Percentiles rank a stretch among this genome's conserved stretches.
Evolutionary conservation across 1,140 invertebrate genomes (phyloP).

Genomic region (Zeugodacus cucurbitae): DNA sequence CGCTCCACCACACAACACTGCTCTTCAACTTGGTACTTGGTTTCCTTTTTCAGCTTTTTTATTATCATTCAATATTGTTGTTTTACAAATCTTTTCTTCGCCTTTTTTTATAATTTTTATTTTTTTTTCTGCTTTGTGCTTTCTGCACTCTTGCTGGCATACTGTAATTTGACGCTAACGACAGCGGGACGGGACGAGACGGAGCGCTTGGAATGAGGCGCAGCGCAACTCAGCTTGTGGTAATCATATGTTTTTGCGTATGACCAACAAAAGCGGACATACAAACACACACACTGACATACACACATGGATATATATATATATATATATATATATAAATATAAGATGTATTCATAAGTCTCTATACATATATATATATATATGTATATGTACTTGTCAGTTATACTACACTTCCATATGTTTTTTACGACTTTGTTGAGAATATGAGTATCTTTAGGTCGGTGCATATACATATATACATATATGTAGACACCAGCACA

Average conservation of each 20-base stretch:
- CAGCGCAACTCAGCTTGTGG: slow-evolving; percentile 8
- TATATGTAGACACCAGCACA: no score
- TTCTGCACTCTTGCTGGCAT: neutral
- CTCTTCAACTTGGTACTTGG: slow-evolving; percentile 7
- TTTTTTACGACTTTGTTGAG: slow-evolving; percentile 13
- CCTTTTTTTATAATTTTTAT: neutral
- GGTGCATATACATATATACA: neutral
- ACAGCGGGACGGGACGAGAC: neutral
- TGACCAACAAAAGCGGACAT: neutral
- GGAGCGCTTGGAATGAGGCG: neutral
- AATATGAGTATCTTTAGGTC: slow-evolving; percentile 23
- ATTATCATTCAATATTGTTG: slow-evolving; percentile 2
- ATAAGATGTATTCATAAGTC: neutral
- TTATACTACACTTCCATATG: slow-evolving; percentile 31
- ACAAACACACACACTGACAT: neutral
- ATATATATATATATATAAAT: neutral
- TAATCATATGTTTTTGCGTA: slow-evolving; percentile 39
- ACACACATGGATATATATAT: neutral
- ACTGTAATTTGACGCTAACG: neutral
- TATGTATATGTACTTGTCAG: neutral
- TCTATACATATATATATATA: neutral
- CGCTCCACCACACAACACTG: neutral
- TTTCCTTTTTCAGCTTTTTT: slow-evolving; percentile 29
- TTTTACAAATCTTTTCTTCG: neutral
- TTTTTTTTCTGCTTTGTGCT: neutral